Percentiles rank a stretch among this genome's conserved stretches.
These are phyloP conservation scores for Procambarus clarkii DNA, from an alignment of 1,140 invertebrate genomes.

Conservation along the genomic window DNA sequence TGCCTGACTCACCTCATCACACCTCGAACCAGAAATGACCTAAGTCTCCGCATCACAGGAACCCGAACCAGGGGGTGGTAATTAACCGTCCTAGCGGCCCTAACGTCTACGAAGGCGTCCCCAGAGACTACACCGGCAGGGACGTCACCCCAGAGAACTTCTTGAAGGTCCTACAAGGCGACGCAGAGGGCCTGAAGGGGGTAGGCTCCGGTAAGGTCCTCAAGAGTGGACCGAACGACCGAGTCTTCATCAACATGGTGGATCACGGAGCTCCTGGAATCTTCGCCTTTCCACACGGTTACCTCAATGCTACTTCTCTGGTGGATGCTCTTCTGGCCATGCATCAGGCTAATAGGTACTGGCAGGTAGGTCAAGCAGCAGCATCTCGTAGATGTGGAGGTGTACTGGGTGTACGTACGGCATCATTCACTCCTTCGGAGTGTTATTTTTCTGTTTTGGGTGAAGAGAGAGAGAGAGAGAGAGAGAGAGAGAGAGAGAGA, in stretches of 20 bases:
- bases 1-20: too few relatives aligned
- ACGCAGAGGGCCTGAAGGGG: slow-evolving; percentile 74
- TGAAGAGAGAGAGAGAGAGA: too few relatives aligned
- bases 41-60: slow-evolving; percentile 72
- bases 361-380: slow-evolving; percentile 73
- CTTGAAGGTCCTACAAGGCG: slow-evolving; percentile 79
- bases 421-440: too few relatives aligned
- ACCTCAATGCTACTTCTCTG: slow-evolving; percentile 73
- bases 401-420: too few relatives aligned
- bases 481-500: too few relatives aligned
- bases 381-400: too few relatives aligned
- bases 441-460: too few relatives aligned
- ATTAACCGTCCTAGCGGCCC: slow-evolving; percentile 80
- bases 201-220: slow-evolving; percentile 79
- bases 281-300: slow-evolving; percentile 79
- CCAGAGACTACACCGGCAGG: slow-evolving; percentile 80
- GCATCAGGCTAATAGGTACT: slow-evolving; percentile 77
- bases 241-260: slow-evolving; percentile 82
- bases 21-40: too few relatives aligned
- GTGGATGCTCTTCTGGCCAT: slow-evolving; percentile 76
- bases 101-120: slow-evolving; percentile 80
- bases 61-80: slow-evolving; percentile 80
- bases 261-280: slow-evolving; percentile 82
- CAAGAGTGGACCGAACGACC: slow-evolving; percentile 79
- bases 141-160: slow-evolving; percentile 80